Conservation (phyloP, 2,888 invertebrate genomes). For the Clunio marinus region DNA sequence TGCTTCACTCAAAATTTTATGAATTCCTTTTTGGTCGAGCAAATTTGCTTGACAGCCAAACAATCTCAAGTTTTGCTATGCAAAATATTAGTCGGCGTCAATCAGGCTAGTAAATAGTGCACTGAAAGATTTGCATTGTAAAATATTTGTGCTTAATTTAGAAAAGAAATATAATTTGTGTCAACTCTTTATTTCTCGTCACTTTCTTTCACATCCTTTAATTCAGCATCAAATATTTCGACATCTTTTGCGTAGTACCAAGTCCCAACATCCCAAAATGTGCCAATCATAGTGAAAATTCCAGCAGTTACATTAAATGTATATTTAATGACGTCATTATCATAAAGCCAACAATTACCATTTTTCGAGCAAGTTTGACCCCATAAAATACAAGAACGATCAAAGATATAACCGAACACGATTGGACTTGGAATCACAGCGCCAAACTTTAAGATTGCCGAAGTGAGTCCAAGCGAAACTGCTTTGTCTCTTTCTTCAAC, state of each 20-base stretch:
- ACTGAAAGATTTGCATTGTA: too few species aligned
- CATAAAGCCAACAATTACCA: constrained; percentile 64
- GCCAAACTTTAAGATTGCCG: constrained; percentile 59
- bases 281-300: neutral
- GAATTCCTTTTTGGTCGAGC: too few species aligned
- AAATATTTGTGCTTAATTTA: too few species aligned
- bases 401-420: constrained; percentile 58
- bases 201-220: neutral
- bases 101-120: too few species aligned
- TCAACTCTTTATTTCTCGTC: constrained; percentile 11
- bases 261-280: constrained; percentile 2
- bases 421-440: constrained; percentile 66
- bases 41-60: too few species aligned
- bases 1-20: too few species aligned
- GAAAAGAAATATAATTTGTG: too few species aligned
- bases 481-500: constrained; percentile 62
- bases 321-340: constrained; percentile 53
- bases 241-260: neutral
- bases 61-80: too few species aligned
- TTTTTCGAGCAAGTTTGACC: constrained; percentile 59
- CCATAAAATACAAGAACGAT: constrained; percentile 58
- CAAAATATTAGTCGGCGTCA: too few species aligned
- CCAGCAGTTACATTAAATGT: neutral
- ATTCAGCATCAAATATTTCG: constrained; percentile 4
- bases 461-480: constrained; percentile 59